These are phyloP conservation scores for Pycnomerus fuliginosus DNA, from an alignment of 2,888 invertebrate genomes.

Conservation along the genomic window DNA sequence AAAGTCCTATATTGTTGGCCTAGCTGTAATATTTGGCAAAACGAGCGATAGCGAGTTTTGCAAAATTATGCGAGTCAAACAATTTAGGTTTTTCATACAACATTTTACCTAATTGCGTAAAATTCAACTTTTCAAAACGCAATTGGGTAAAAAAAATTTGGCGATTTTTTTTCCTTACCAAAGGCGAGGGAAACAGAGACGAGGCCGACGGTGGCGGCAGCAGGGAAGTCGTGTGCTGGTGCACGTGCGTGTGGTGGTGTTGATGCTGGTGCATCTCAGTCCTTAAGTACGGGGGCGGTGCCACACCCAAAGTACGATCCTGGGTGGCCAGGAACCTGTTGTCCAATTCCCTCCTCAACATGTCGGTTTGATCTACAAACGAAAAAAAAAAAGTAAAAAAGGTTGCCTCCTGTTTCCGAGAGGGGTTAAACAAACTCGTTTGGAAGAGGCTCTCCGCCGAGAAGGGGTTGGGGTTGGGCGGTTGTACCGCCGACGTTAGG, in stretches of 20 bases:
- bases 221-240: conserved; percentile 74
- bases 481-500: conserved; percentile 58
- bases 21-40: no score
- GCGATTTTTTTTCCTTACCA: conserved; percentile 56
- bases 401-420: no score
- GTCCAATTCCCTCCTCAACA: conserved; percentile 86
- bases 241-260: conserved; percentile 89
- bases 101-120: no score
- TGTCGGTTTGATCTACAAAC: conserved; percentile 72
- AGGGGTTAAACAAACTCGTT: no score
- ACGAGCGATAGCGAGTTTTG: no score
- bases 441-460: conserved; percentile 87
- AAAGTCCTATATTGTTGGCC: no score
- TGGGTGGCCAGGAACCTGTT: conserved; percentile 84
- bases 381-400: no score
- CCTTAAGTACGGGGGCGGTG: conserved; percentile 62
- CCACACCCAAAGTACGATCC: conserved; percentile 62
- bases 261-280: conserved; percentile 93
- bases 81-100: no score
- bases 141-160: conserved; percentile 10
- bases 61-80: no score
- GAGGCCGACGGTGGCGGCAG: conserved; percentile 60
- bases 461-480: conserved; percentile 74
- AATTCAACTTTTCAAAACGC: no score
- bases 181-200: conserved; percentile 63